phyloP scores from a whole-genome alignment of 2,113 vertebrate genomes.

The Microtus oregoni region DNA sequence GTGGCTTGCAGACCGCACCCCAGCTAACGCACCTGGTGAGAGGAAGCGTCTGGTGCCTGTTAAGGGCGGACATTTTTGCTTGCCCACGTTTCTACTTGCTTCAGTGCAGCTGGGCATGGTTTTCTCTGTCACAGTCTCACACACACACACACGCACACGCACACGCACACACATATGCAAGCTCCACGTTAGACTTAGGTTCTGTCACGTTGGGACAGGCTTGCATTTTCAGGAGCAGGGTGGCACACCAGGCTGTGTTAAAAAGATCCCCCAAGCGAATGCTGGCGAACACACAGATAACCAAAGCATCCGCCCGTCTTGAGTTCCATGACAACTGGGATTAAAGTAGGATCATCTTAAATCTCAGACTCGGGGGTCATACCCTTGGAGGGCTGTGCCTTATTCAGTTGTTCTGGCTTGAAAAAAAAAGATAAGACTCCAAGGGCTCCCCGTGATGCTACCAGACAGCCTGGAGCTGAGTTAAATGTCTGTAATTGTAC shows the following conservation, averaged over 20 bases:
- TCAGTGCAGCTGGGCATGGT: too few species aligned
- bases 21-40: neutral
- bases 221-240: neutral
- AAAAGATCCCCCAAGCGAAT: neutral
- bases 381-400: neutral
- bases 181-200: neutral
- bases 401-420: neutral
- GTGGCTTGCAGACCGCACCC: neutral
- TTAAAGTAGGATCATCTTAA: neutral
- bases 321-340: neutral
- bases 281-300: neutral
- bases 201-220: neutral
- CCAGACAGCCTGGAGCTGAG: neutral
- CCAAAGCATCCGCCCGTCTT: neutral
- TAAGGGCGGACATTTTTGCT: accelerated
- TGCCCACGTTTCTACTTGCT: accelerated
- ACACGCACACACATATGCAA: neutral
- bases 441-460: neutral
- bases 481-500: neutral
- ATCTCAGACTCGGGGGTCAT: accelerated
- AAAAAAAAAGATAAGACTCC: too few species aligned
- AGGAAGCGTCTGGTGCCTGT: neutral
- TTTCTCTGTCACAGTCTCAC: neutral
- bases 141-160: neutral
- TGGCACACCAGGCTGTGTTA: neutral